Percentiles rank a stretch among this genome's conserved stretches.
Conservation (phyloP, 2,888 invertebrate genomes). For the Trachelus iudaicus region DNA sequence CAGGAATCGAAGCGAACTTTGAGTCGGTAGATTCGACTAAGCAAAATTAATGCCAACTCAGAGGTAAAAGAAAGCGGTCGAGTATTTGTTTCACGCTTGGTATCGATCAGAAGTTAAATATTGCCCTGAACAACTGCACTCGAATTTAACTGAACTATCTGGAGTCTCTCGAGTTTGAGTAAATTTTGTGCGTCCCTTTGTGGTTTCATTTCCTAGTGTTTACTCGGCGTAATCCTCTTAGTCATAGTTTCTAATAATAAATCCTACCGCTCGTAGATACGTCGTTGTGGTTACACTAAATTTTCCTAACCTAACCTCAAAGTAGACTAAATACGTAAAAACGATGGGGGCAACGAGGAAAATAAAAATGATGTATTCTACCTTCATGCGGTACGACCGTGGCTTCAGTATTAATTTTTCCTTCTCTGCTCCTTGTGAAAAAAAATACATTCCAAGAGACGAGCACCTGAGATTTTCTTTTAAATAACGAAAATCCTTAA, state of each 20-base stretch:
- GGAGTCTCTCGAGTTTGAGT: not conserved
- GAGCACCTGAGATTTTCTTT: not conserved
- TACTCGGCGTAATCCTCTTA: not conserved
- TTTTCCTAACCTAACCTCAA: not conserved
- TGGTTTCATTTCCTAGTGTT: not conserved
- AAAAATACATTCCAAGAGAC: not conserved
- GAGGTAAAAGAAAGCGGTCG: not conserved
- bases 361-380: not conserved
- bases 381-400: not conserved
- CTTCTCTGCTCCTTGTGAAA: not conserved
- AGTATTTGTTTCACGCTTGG: not conserved
- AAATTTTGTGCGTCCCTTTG: not conserved
- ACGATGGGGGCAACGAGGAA: not conserved
- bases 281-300: not conserved
- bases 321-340: not conserved
- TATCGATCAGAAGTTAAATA: not conserved
- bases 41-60: not conserved
- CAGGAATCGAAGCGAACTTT: no score
- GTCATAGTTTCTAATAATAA: not conserved
- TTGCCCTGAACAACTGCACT: not conserved
- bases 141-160: not conserved
- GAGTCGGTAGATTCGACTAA: not conserved
- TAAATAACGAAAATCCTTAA: not conserved
- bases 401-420: not conserved
- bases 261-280: not conserved